phyloP scores from a whole-genome alignment of 2,888 invertebrate genomes.

The Gari tellinella region DNA sequence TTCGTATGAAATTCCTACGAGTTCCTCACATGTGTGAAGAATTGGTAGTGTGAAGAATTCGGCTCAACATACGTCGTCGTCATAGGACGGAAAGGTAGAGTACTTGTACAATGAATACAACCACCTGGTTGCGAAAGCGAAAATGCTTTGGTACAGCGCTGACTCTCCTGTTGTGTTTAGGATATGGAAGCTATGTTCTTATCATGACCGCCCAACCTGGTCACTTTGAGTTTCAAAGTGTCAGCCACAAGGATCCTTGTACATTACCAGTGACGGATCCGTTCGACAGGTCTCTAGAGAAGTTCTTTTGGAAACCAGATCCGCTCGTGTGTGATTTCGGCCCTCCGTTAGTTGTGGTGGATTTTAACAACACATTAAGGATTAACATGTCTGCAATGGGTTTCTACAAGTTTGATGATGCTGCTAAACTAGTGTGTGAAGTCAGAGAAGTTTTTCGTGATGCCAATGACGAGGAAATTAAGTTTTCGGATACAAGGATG shows the following conservation, averaged over 20 bases:
- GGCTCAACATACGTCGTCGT: no score
- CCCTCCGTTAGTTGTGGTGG: constrained; percentile 11
- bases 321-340: constrained; percentile 19
- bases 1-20: no score
- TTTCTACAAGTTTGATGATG: background rate
- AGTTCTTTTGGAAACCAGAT: constrained; percentile 25
- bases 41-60: no score
- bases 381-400: constrained; percentile 1
- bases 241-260: constrained; percentile 5
- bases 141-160: no score
- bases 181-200: no score
- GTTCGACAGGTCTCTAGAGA: constrained; percentile 26
- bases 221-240: constrained; percentile 11
- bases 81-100: no score
- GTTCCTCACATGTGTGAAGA: no score
- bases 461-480: constrained; percentile 18
- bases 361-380: constrained; percentile 2
- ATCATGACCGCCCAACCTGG: background rate
- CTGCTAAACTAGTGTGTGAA: background rate
- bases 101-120: no score
- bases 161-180: no score
- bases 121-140: no score
- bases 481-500: constrained; percentile 8
- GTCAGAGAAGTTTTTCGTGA: background rate
- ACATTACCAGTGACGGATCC: constrained; percentile 24